Percentiles rank a stretch among this genome's conserved stretches.
These are phyloP conservation scores for Macrosiphum euphorbiae DNA, from an alignment of 2,888 invertebrate genomes.

Conservation along the genomic window DNA sequence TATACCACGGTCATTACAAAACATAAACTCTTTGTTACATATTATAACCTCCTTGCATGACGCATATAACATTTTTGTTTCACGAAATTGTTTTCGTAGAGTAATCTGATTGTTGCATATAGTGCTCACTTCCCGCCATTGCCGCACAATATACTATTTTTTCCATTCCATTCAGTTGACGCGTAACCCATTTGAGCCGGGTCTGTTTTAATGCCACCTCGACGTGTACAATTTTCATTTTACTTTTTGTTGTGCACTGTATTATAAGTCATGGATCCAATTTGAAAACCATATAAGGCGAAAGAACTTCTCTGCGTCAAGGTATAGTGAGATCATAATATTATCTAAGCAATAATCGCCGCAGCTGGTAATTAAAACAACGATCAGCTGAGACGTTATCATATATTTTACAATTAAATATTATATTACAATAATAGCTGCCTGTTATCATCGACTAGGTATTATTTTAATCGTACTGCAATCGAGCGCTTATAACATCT, in stretches of 20 bases:
- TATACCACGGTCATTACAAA: too few relatives aligned
- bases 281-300: neutral
- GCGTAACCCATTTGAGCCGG: neutral
- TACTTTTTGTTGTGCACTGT: too few relatives aligned
- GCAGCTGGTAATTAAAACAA: neutral
- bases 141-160: neutral
- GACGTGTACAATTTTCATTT: too few relatives aligned
- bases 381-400: neutral
- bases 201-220: too few relatives aligned
- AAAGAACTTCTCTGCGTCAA: neutral
- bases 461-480: neutral
- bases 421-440: neutral
- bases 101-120: too few relatives aligned
- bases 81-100: too few relatives aligned
- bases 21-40: too few relatives aligned
- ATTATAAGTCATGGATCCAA: neutral
- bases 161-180: neutral
- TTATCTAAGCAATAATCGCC: neutral
- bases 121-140: too few relatives aligned
- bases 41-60: too few relatives aligned
- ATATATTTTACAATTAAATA: neutral
- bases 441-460: neutral
- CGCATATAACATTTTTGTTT: too few relatives aligned
- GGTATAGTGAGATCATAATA: neutral
- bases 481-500: neutral